Evolutionary conservation across 2,797 vertebrate genomes (phyloP).

Genomic region (Hydrophis major): DNA sequence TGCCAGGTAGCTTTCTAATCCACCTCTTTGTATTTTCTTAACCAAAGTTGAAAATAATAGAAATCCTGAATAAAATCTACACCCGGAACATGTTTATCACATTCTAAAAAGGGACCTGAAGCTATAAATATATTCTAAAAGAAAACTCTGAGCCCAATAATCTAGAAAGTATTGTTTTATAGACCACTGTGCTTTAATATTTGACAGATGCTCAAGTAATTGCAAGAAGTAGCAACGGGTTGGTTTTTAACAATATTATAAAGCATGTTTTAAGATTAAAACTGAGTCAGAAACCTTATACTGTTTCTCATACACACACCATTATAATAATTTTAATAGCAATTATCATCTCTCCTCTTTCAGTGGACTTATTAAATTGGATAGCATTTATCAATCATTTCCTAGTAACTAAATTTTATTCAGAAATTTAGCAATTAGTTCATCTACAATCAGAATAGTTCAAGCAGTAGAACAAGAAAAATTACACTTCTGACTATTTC

Average conservation of each 20-base stretch:
- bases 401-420: background rate
- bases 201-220: conserved; percentile 8
- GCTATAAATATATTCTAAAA: background rate
- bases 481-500: background rate
- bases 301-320: background rate
- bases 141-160: background rate
- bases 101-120: conserved; percentile 26
- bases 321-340: background rate
- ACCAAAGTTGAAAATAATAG: background rate
- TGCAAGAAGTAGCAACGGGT: background rate
- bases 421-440: background rate
- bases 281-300: background rate
- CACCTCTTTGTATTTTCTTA: conserved; percentile 37
- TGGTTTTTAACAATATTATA: background rate
- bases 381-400: background rate
- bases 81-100: conserved; percentile 9
- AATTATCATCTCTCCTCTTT: accelerated
- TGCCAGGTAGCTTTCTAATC: conserved; percentile 62
- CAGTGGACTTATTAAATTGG: background rate
- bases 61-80: conserved; percentile 33
- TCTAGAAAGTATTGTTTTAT: background rate
- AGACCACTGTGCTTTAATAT: background rate
- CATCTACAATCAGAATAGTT: background rate
- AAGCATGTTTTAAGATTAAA: background rate
- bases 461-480: background rate